These are phyloP conservation scores for Drosophila tripunctata DNA, from an alignment of 2,888 invertebrate genomes.

Conservation along the genomic window DNA sequence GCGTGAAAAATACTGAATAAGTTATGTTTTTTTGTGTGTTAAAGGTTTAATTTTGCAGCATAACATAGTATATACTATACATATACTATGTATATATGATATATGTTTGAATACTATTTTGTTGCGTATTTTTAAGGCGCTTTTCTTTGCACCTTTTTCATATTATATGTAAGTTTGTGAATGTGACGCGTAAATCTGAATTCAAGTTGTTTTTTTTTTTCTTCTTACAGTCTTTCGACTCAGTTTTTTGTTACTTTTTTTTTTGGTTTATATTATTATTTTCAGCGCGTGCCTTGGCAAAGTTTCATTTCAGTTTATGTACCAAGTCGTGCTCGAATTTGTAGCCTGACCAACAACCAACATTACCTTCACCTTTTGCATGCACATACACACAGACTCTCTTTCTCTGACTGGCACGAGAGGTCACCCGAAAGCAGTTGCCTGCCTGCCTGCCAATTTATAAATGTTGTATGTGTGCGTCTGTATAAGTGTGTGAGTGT, in stretches of 20 bases:
- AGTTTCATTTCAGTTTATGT: conserved; percentile 73
- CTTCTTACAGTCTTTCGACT: conserved; percentile 1
- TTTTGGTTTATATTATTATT: conserved; percentile 32
- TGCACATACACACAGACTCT: conserved; percentile 26
- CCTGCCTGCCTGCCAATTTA: conserved; percentile 69
- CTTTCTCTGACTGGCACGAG: conserved; percentile 55
- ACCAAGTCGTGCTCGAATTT: conserved; percentile 57
- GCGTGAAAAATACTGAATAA: conserved; percentile 73
- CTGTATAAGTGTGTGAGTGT: conserved; percentile 35
- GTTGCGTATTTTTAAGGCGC: conserved; percentile 61
- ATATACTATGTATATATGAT: no score
- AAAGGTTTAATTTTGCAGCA: conserved; percentile 47
- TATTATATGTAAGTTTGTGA: conserved; percentile 31
- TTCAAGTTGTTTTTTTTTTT: conserved; percentile 28
- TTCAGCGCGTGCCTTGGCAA: conserved; percentile 57
- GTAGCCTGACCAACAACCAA: conserved; percentile 64
- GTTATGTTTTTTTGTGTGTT: conserved; percentile 49
- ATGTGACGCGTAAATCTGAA: conserved; percentile 57
- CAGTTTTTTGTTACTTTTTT: conserved; percentile 1
- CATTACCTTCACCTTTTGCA: conserved; percentile 72
- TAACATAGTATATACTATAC: neutral
- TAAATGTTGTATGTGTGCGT: conserved; percentile 62
- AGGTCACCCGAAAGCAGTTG: conserved; percentile 64
- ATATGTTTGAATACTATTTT: no score
- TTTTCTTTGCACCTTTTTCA: conserved; percentile 55